Percentiles rank a stretch among this genome's conserved stretches.
These are phyloP conservation scores for Clarias magur DNA, from an alignment of 2,113 vertebrate genomes.

Conservation along the genomic window DNA sequence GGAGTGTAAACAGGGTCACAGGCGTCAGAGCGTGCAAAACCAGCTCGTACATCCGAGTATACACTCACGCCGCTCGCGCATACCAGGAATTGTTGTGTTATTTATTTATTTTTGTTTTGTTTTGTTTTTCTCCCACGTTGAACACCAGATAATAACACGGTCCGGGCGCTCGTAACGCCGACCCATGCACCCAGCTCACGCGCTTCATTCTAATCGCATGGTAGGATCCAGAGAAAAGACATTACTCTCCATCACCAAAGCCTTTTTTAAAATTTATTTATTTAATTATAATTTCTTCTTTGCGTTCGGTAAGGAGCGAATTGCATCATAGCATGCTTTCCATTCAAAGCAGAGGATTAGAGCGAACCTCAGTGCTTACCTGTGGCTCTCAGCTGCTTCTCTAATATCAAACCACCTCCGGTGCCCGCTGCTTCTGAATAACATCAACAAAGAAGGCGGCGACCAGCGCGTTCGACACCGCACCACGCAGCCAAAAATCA, in stretches of 20 bases:
- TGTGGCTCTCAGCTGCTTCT: conserved; percentile 51
- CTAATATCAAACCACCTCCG: conserved; percentile 47
- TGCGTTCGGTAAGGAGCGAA: conserved; percentile 22
- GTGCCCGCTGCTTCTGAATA: conserved; percentile 49
- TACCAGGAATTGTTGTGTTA: not conserved
- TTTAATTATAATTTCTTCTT: conserved; percentile 23
- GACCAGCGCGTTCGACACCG: not conserved
- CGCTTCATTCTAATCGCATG: not conserved
- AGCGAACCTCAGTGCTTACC: conserved; percentile 57
- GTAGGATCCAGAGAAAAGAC: conserved; percentile 3
- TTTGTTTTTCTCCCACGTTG: not conserved
- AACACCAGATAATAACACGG: not conserved
- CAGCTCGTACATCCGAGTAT: conserved; percentile 33
- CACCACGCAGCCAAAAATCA: not conserved
- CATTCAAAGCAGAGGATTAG: conserved; percentile 61
- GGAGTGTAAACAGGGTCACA: conserved; percentile 35
- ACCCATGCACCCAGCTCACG: not conserved
- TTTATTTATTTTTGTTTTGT: too few species aligned
- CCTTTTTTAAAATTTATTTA: not conserved
- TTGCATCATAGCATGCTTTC: conserved; percentile 46
- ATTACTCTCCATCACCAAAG: conserved; percentile 24
- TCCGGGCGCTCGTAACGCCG: too few species aligned
- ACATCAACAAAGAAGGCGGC: conserved; percentile 29
- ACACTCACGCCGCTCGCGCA: not conserved
- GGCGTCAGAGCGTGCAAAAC: conserved; percentile 42